Evolutionary conservation across 1,140 invertebrate genomes (phyloP).

Genomic region (Drosophila sechellia): DNA sequence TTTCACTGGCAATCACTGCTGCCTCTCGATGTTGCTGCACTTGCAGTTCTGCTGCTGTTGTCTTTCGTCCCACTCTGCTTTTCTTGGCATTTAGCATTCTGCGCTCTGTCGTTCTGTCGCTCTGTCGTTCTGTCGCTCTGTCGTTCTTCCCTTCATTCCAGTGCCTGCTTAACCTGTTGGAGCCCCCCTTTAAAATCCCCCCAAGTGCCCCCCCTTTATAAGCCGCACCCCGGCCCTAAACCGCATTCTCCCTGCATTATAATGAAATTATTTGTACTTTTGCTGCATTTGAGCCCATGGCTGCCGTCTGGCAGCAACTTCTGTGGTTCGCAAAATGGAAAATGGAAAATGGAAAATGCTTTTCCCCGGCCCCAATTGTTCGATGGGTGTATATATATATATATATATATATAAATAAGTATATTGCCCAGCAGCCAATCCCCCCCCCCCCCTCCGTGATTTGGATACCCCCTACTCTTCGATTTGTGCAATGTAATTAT

Average conservation of each 20-base stretch:
- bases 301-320: conserved; percentile 18
- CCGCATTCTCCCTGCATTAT: conserved; percentile 51
- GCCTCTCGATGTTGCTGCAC: conserved; percentile 9
- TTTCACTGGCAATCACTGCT: conserved; percentile 25
- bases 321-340: conserved; percentile 12
- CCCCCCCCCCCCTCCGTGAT: background rate
- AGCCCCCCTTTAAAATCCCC: conserved; percentile 2
- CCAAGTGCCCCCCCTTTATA: background rate
- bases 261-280: conserved; percentile 81
- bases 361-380: conserved; percentile 43
- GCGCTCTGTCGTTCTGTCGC: conserved; percentile 2
- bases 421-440: no score
- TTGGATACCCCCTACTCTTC: background rate
- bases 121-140: conserved; percentile 6
- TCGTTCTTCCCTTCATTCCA: conserved; percentile 21
- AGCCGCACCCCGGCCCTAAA: background rate
- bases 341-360: conserved; percentile 43
- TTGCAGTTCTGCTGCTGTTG: conserved; percentile 15
- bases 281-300: conserved; percentile 38
- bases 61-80: conserved; percentile 41
- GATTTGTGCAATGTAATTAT: conserved; percentile 72
- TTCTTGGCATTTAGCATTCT: conserved; percentile 27
- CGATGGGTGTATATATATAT: conserved; percentile 32
- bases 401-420: no score
- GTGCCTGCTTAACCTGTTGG: conserved; percentile 34